phyloP scores from a whole-genome alignment of 2,888 invertebrate species.

The Ditylenchus weischeri region DNA sequence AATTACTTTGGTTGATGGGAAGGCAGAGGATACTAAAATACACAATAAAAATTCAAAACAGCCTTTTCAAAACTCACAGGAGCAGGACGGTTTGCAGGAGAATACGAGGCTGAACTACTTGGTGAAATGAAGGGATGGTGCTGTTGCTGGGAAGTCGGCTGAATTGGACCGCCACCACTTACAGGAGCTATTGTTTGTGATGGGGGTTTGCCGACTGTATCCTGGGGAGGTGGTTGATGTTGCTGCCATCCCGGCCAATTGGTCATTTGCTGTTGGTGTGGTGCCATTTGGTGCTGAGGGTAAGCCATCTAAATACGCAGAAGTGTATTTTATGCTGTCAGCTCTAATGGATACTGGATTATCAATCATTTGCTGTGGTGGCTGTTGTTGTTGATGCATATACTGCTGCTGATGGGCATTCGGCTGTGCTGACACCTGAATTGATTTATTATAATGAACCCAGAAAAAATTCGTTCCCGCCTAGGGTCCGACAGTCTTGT shows the following conservation, averaged over 20 bases:
- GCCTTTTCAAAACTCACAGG: not conserved
- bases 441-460: not conserved
- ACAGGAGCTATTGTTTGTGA: not conserved
- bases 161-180: too few species aligned
- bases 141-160: too few species aligned
- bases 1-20: slow-evolving; percentile 27
- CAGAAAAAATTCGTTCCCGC: too few species aligned
- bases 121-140: slow-evolving; percentile 6
- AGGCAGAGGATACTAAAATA: slow-evolving; percentile 28
- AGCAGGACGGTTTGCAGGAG: not conserved
- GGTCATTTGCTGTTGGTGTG: not conserved
- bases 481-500: too few species aligned
- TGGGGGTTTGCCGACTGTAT: not conserved
- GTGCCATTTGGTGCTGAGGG: slow-evolving; percentile 14
- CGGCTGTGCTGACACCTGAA: not conserved
- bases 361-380: not conserved
- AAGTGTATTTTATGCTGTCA: too few species aligned
- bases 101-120: not conserved
- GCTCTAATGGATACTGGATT: not conserved
- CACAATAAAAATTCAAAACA: not conserved
- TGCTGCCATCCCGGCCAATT: too few species aligned
- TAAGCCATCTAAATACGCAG: slow-evolving; percentile 1
- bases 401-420: slow-evolving; percentile 1
- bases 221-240: too few species aligned
- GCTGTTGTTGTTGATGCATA: not conserved